Percentiles rank a stretch among this genome's conserved stretches.
Conservation (phyloP, 23 tunicate genomes). For the Clavelina lepadiformis region DNA sequence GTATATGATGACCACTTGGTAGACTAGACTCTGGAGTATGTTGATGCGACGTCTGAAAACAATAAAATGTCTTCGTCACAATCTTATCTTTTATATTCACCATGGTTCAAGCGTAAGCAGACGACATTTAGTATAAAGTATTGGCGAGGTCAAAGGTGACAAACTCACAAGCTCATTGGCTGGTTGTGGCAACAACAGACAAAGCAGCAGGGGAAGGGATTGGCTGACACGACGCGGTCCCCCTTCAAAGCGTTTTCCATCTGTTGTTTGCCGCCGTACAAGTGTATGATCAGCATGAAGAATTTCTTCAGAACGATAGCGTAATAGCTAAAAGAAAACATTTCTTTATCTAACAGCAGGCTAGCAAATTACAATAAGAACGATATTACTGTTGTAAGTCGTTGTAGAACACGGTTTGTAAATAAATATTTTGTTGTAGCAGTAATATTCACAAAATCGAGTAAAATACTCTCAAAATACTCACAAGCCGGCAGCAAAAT, state of each 20-base stretch:
- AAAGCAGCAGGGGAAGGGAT: slow-evolving; percentile 61
- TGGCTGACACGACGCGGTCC: slow-evolving; percentile 16
- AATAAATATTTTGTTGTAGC: slow-evolving; percentile 39
- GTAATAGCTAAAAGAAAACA: slow-evolving; percentile 43
- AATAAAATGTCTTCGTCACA: background rate
- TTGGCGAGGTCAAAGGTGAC: background rate
- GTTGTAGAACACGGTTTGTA: no score
- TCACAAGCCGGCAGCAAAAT: slow-evolving; percentile 45
- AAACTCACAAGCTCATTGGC: slow-evolving; percentile 67
- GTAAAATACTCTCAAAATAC: slow-evolving; percentile 28
- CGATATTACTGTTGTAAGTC: no score
- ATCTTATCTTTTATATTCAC: background rate
- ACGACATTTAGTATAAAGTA: background rate
- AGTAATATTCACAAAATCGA: slow-evolving; percentile 27
- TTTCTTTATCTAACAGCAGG: no score
- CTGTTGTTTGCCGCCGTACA: slow-evolving; percentile 49
- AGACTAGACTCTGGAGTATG: slow-evolving; percentile 22
- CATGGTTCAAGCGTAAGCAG: background rate
- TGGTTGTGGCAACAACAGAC: slow-evolving; percentile 47
- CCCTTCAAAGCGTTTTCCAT: slow-evolving; percentile 38
- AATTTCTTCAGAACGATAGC: slow-evolving; percentile 49
- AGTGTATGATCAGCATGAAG: slow-evolving; percentile 25
- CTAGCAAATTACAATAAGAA: no score
- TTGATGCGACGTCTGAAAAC: slow-evolving; percentile 37
- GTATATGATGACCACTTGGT: slow-evolving; percentile 49